Percentiles rank a stretch among this genome's conserved stretches.
These are phyloP conservation scores for Barnardius zonarius DNA, from an alignment of 2,113 vertebrate genomes.

Conservation along the genomic window DNA sequence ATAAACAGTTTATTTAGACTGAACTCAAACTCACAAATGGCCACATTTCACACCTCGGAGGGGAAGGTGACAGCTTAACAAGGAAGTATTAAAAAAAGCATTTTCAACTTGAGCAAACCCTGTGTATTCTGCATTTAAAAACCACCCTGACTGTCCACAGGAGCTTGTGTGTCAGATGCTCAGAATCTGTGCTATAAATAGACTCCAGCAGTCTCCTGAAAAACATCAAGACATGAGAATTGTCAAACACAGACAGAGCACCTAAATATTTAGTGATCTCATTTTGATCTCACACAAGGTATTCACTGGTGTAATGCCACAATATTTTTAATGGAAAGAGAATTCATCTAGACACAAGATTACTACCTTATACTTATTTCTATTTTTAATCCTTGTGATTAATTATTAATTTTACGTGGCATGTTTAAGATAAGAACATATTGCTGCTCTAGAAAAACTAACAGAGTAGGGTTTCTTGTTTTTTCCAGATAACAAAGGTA, in stretches of 20 bases:
- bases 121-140: background rate
- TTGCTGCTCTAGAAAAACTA: constrained; percentile 5
- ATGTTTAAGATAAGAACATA: constrained; percentile 40
- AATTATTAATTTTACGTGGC: constrained; percentile 52
- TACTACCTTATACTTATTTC: constrained; percentile 41
- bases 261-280: constrained; percentile 25
- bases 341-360: background rate
- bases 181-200: constrained; percentile 46
- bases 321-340: background rate
- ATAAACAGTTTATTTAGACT: background rate
- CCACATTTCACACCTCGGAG: background rate
- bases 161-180: constrained; percentile 26
- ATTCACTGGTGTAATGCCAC: background rate
- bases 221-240: background rate
- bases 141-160: background rate
- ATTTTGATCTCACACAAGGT: background rate
- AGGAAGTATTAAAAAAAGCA: background rate
- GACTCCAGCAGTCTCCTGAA: background rate
- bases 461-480: background rate
- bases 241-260: background rate
- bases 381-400: constrained; percentile 55
- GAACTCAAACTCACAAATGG: background rate
- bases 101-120: background rate
- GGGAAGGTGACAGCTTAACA: background rate
- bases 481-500: constrained; percentile 11